These are phyloP conservation scores for Macroteleia sp. DNA, from an alignment of 2,888 invertebrate species.

Conservation along the genomic window DNA sequence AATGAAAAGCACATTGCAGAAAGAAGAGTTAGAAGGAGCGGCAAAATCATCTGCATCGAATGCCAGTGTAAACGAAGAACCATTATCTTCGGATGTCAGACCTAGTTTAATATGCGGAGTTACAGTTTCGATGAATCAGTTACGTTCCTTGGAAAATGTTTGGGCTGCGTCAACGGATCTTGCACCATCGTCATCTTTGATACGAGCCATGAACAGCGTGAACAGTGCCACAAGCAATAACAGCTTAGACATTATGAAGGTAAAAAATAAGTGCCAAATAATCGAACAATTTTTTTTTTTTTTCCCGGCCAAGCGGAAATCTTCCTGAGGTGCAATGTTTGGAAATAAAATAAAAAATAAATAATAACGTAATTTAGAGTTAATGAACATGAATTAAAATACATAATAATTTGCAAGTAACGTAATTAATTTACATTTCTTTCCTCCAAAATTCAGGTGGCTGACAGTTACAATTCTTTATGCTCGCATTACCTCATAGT, in stretches of 20 bases:
- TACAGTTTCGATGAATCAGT: slow-evolving; percentile 77
- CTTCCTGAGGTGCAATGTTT: no score
- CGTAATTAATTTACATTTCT: no score
- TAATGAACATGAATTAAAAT: no score
- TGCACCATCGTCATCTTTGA: slow-evolving; percentile 83
- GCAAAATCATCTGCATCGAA: slow-evolving; percentile 27
- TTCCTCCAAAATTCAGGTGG: slow-evolving; percentile 49
- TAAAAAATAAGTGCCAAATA: no score
- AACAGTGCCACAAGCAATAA: slow-evolving; percentile 86
- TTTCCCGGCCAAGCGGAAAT: no score
- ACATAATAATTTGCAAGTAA: no score
- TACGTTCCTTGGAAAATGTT: slow-evolving; percentile 80
- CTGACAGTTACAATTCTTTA: slow-evolving; percentile 77
- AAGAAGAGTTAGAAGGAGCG: slow-evolving; percentile 55
- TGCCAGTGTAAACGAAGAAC: slow-evolving; percentile 42
- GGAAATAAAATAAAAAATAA: no score
- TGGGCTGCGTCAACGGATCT: slow-evolving; percentile 80
- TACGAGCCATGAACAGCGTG: slow-evolving; percentile 91
- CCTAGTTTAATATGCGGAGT: slow-evolving; percentile 85
- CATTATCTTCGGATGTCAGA: slow-evolving; percentile 76
- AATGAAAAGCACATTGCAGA: slow-evolving; percentile 68
- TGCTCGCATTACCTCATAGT: slow-evolving; percentile 86
- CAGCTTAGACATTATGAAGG: slow-evolving; percentile 85
- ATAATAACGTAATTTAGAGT: no score
- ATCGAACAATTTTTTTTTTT: no score